Conservation (phyloP, 2,113 vertebrate genomes). For the Xenopus laevis region DNA sequence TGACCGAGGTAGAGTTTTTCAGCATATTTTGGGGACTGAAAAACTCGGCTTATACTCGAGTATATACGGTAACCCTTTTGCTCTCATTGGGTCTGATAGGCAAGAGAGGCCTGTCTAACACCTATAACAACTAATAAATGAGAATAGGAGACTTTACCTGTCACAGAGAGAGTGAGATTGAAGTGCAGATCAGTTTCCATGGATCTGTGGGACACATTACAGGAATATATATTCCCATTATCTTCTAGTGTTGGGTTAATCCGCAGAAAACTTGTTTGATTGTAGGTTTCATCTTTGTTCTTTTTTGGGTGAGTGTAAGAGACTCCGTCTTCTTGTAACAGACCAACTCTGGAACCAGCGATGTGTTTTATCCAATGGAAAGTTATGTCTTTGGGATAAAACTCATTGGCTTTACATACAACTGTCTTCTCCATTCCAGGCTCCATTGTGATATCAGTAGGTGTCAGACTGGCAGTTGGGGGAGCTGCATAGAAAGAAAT, state of each 20-base stretch:
- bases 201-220: slow-evolving; percentile 37
- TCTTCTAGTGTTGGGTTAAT: slow-evolving; percentile 34
- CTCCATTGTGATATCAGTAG: background rate
- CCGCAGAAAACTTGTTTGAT: slow-evolving; percentile 34
- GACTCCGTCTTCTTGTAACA: background rate
- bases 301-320: too few species aligned
- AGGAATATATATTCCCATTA: slow-evolving; percentile 25
- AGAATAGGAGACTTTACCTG: slow-evolving; percentile 26
- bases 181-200: rapidly evolving
- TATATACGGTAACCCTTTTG: too few species aligned
- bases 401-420: slow-evolving; percentile 25
- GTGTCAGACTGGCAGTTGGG: slow-evolving; percentile 5
- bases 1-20: too few species aligned
- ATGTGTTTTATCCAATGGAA: background rate
- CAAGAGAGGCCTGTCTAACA: too few species aligned
- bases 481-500: slow-evolving; percentile 27
- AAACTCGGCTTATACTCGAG: too few species aligned
- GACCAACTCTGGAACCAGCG: too few species aligned
- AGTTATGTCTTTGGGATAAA: slow-evolving; percentile 39
- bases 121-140: too few species aligned
- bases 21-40: too few species aligned
- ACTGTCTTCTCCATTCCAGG: background rate
- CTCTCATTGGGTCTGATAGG: too few species aligned
- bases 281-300: slow-evolving; percentile 46
- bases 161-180: slow-evolving; percentile 3